Evolutionary conservation across 2,113 vertebrate genomes (phyloP), one percentile per base, ranked within the genome.

Genomic region (Mugil cephalus): DNA sequence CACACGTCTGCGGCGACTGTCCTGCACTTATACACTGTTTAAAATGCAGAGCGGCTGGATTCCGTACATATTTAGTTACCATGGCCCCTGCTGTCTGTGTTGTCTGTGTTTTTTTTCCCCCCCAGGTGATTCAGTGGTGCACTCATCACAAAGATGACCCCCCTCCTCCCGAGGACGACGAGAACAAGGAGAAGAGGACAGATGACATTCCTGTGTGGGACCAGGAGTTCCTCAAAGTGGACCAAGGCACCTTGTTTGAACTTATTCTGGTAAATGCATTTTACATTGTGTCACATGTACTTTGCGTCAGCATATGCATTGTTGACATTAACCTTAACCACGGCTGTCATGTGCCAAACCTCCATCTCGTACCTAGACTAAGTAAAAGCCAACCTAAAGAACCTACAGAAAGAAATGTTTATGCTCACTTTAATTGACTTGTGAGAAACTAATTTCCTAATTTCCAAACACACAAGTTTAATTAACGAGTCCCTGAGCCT

Each of bases 201-300:
- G 98, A 99, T 80, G 98, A 99, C 89, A 99, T 99, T 87, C 98
- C 98, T 46, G 98, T 99, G 55, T 99, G 98, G 98, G 98, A 99
- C 92, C 98, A 99, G 89, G 98, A 99, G 91, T 99, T 99, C 90
- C 96, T 99, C 77, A 99, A 99, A 95, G 98, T 99, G 87, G 98
- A 99, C 93, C 98, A 99, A 85, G 98, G 98, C 87, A 99, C 98
- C 13, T 94, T 99, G 67, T 99, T 99, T 91, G 98, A 99, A 79
- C 97, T 99, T 69, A 99, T 99, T 88, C 93, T 99, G 97, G 98
- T 99, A 91, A 89, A 93, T 65, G 15, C 11, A 40, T 4, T 38
- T 38, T 1, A 2, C 19, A 12, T n/a, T 10, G 9, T 1, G 1
- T 42, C 8, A 7, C 1, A n/a, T 17, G 18, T 11, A 11, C 8